Base-by-base conservation (phyloP, 2,797 vertebrate genomes). In the Poecilia wingei region DNA sequence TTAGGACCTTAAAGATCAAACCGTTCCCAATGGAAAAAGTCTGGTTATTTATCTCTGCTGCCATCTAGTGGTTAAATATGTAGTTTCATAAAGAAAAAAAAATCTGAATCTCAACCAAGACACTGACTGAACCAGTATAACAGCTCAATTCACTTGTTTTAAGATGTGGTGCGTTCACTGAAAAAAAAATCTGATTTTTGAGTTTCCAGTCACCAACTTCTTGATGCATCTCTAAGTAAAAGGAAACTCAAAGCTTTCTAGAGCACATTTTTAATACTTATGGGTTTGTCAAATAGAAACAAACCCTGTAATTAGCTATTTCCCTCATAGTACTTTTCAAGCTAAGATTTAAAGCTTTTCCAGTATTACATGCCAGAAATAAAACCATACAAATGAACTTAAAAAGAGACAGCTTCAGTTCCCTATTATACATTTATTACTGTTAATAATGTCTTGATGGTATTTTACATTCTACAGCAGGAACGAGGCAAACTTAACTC, bases 261-360 rank as follows among this genome's bases (percentile, higher is more conserved):
- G 41, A 79, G 39, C 46, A 70, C 5, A 72, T 8, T 78, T 49
- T 39, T 46, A 79, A 74, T 68, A 69, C 45, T 0, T 8, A 25
- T 22, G n/a, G 55, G 28, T 78, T 61, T 79, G 75, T 75, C 59
- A 69, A 74, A 81, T 31, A 31, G 31, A 31, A 31, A 31, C 31
- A 31, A 31, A 31, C 31, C 31, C 31, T 31, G 31, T 31, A 31
- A 31, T 31, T 31, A 31, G 31, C 31, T 31, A 31, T 49, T 49
- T 49, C 47, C 4, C 47, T 49, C 47, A 46, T 3, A 18, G 47
- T 18, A 49, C 6, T 20, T 49, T 0, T 20, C 47, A 49, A 49
- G 47, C 47, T 20, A 1, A 6, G 2, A 2, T 49, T 49, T 20
- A 49, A 49, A 7, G 47, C 2, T 7, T 20, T 49, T 49, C 18